Evolutionary conservation across 92 coral and sea anemone species (phyloP), one percentile per base, ranked within the genome.

Genomic region (Actinostola sp.): DNA sequence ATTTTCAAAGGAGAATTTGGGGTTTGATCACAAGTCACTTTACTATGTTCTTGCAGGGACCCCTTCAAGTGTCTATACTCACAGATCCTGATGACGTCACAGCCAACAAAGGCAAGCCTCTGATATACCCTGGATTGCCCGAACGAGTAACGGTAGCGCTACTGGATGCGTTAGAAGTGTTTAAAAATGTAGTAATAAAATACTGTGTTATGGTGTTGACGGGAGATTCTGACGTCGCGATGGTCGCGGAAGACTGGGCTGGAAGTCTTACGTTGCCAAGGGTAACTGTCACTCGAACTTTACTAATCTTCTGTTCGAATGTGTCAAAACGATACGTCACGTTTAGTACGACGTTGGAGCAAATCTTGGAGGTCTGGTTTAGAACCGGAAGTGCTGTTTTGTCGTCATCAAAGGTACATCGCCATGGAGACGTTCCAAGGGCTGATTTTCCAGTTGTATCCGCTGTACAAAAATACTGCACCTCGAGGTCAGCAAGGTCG

Each of bases 91-190:
- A 31, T n/a, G 15, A 59, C 36, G 71, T 63, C 12, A 34, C 25
- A 19, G 68, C 83, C 71, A 94, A 51, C 73, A 94, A 84, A 20
- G 80, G 91, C 39, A 76, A 83, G 50, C 97, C 98, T 29, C 28
- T 82, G 34, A 79, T 26, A 81, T 94, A 94, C 50, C 98, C 98
- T 57, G 98, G 98, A 70, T 91, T 94, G 38, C 98, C 98, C 16
- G 97, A 83, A 44, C 97, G 86, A 52, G 80, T 51, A 56, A 71
- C 72, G 44, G 61, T 61, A 64, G 82, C 75, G 68, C 26, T 49
- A 57, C 55, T 52, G 0, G 73, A 77, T 28, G 59, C 31, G 63
- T 71, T 83, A 50, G 56, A 42, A 28, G 78, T 53, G 55, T 92
- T 86, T 15, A 83, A 63, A 73, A 85, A 94, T 50, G 57, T 91